phyloP scores from a whole-genome alignment of 1,140 invertebrate species.

The Papilio xuthus region DNA sequence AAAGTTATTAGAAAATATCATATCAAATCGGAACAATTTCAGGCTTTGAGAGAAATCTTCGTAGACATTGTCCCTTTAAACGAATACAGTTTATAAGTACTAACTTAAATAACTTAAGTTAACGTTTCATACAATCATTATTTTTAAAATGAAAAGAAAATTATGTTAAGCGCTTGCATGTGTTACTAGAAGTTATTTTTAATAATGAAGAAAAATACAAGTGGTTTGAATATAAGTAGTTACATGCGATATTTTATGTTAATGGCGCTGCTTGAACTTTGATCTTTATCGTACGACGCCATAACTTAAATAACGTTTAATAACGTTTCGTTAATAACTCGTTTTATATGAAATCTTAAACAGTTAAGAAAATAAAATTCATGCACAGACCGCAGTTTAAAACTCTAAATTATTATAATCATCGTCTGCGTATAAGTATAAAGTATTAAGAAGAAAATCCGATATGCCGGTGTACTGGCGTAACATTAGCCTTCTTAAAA shows the following conservation, averaged over 20 bases:
- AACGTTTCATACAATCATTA: neutral
- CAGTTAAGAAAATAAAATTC: neutral
- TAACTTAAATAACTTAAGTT: too few species aligned
- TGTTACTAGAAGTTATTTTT: neutral
- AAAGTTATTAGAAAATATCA: too few species aligned
- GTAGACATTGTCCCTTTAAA: too few species aligned
- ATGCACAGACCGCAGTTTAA: neutral
- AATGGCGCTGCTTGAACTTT: slow-evolving; percentile 7
- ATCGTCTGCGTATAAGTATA: too few species aligned
- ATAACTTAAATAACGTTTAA: slow-evolving; percentile 16
- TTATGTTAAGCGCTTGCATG: neutral
- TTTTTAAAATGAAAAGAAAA: neutral
- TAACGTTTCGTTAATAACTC: slow-evolving; percentile 1
- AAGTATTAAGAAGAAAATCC: too few species aligned
- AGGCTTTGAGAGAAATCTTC: too few species aligned
- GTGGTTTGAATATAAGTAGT: slow-evolving; percentile 19
- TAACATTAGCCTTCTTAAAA: too few species aligned
- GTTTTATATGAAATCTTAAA: neutral
- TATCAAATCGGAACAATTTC: too few species aligned
- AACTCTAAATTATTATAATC: too few species aligned
- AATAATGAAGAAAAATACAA: slow-evolving; percentile 2
- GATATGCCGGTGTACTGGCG: too few species aligned
- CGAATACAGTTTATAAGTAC: too few species aligned
- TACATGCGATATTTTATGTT: slow-evolving; percentile 26
- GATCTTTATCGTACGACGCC: slow-evolving; percentile 21